A percentile compares a stretch with the other conserved stretches of the same genome.
These are phyloP conservation scores for Macroteleia sp. DNA, from an alignment of 2,888 invertebrate genomes.

Conservation along the genomic window DNA sequence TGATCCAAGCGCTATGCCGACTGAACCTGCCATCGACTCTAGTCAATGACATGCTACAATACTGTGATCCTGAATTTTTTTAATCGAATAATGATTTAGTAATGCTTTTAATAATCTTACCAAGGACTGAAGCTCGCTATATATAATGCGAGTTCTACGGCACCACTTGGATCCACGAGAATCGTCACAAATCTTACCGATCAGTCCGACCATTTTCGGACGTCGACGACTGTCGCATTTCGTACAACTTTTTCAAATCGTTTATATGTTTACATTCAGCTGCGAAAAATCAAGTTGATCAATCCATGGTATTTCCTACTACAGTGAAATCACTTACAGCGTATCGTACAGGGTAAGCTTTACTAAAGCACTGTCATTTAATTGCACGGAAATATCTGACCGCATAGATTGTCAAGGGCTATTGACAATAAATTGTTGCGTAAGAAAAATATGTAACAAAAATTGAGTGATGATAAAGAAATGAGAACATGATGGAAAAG, in stretches of 20 bases:
- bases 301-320: conserved; percentile 28
- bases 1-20: not conserved
- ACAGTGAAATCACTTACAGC: conserved; percentile 30
- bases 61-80: conserved; percentile 65
- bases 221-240: not conserved
- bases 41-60: conserved; percentile 64
- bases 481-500: too few species aligned
- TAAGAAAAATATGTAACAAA: too few species aligned
- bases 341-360: conserved; percentile 61
- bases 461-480: too few species aligned
- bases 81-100: conserved; percentile 27
- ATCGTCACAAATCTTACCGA: conserved; percentile 2
- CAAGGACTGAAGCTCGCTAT: conserved; percentile 38
- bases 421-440: too few species aligned
- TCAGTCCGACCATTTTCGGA: not conserved
- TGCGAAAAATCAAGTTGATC: conserved; percentile 36
- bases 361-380: conserved; percentile 35
- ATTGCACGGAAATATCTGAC: too few species aligned
- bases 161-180: not conserved
- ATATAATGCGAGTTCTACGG: conserved; percentile 15
- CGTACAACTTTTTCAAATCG: not conserved
- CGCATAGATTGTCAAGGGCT: too few species aligned
- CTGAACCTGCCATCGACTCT: conserved; percentile 48
- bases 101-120: conserved; percentile 24
- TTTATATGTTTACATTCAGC: conserved; percentile 19